A percentile compares a stretch with the other conserved stretches of the same genome.
Evolutionary conservation across 2,113 vertebrate genomes (phyloP).

Genomic region (Macroglossus sobrinus): DNA sequence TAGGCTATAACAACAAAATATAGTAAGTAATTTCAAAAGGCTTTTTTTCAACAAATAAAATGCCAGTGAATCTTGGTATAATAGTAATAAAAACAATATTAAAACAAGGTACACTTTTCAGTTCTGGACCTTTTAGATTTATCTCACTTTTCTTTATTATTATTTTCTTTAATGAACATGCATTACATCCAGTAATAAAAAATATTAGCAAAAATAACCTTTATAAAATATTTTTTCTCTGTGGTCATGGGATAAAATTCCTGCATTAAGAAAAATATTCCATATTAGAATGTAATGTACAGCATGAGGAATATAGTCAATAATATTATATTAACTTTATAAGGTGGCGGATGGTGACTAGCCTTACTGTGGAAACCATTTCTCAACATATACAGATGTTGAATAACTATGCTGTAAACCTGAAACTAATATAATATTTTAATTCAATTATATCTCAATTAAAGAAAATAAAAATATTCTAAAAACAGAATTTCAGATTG

Average conservation of each 20-base stretch:
- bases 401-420: not conserved
- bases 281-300: not conserved
- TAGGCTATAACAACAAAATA: not conserved
- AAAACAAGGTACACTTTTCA: not conserved
- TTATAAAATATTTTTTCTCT: not conserved
- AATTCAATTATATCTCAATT: not conserved
- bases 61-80: not conserved
- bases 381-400: not conserved
- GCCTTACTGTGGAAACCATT: not conserved
- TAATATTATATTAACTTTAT: no score
- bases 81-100: not conserved
- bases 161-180: not conserved
- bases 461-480: not conserved
- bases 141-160: not conserved
- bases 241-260: not conserved
- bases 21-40: not conserved
- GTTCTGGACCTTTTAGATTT: not conserved
- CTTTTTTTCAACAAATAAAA: not conserved
- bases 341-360: no score
- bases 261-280: not conserved
- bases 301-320: not conserved
- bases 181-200: not conserved
- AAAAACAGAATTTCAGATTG: not conserved
- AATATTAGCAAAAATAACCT: not conserved
- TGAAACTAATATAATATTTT: not conserved